Evolutionary conservation across 2,797 vertebrate species (phyloP).

Genomic region (Pangasius larnaudii): DNA sequence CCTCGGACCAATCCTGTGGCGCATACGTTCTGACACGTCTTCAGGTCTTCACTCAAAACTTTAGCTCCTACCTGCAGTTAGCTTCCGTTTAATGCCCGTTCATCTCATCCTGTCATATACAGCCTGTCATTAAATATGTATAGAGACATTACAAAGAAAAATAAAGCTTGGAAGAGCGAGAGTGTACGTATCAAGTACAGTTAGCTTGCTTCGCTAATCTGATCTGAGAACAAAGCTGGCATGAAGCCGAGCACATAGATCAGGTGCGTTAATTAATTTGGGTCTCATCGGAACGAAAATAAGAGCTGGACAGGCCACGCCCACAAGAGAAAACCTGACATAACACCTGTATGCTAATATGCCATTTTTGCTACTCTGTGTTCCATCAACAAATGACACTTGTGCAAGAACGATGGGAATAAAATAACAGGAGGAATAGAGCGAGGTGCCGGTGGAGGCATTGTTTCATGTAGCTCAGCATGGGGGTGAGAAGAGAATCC

Average conservation of each 20-base stretch:
- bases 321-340: neutral
- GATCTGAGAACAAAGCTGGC: neutral
- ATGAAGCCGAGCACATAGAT: neutral
- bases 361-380: neutral
- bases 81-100: neutral
- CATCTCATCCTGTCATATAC: no score
- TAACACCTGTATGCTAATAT: neutral
- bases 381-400: neutral
- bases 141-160: neutral
- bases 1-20: neutral
- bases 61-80: neutral
- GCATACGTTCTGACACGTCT: no score
- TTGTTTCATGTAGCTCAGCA: slow-evolving; percentile 34
- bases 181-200: neutral
- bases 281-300: neutral
- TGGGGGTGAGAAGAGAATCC: slow-evolving; percentile 39
- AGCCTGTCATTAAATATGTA: neutral
- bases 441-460: slow-evolving; percentile 5
- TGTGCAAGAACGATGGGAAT: neutral
- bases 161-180: neutral
- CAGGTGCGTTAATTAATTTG: neutral
- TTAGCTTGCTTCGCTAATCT: neutral
- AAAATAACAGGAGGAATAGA: neutral
- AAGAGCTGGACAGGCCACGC: neutral
- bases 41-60: neutral